These are phyloP conservation scores for Drosophila cardini DNA, from an alignment of 1,140 invertebrate species.

Conservation along the genomic window DNA sequence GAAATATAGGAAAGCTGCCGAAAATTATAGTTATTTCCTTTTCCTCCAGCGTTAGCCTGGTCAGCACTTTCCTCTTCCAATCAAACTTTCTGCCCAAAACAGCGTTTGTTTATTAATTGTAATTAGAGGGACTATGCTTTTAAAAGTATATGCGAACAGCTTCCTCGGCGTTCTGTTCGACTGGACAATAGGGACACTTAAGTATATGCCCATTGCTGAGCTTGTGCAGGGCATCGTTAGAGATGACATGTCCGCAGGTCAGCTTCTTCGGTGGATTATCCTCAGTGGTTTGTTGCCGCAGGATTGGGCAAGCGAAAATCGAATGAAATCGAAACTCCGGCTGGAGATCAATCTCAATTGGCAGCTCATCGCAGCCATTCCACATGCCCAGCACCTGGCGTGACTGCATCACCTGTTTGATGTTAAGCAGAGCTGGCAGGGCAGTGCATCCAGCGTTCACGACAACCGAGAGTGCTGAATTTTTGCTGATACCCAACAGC, in stretches of 20 bases:
- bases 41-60: neutral
- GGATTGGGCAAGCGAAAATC: slow-evolving; percentile 99
- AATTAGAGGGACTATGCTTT: slow-evolving; percentile 45
- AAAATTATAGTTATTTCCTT: neutral
- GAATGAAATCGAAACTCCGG: slow-evolving; percentile 93
- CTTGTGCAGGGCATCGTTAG: slow-evolving; percentile 97
- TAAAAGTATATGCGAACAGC: slow-evolving; percentile 97
- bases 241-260: slow-evolving; percentile 99
- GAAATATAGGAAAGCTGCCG: slow-evolving; percentile 52
- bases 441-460: slow-evolving; percentile 97
- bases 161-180: slow-evolving; percentile 97
- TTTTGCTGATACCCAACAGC: slow-evolving; percentile 94
- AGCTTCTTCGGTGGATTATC: slow-evolving; percentile 98
- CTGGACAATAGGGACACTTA: slow-evolving; percentile 99
- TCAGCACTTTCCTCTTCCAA: neutral
- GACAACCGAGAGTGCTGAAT: slow-evolving; percentile 88
- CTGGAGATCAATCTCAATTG: slow-evolving; percentile 96
- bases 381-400: slow-evolving; percentile 97
- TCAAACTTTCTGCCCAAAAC: too few relatives aligned
- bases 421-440: slow-evolving; percentile 96
- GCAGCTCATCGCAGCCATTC: slow-evolving; percentile 97
- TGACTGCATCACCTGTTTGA: slow-evolving; percentile 98
- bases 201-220: slow-evolving; percentile 97
- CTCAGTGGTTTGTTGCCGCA: slow-evolving; percentile 98
- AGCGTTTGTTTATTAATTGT: slow-evolving; percentile 33